A percentile compares a stretch with the other conserved stretches of the same genome.
Conservation (phyloP, 2,888 invertebrate genomes). For the Clepsis dumicolana region DNA sequence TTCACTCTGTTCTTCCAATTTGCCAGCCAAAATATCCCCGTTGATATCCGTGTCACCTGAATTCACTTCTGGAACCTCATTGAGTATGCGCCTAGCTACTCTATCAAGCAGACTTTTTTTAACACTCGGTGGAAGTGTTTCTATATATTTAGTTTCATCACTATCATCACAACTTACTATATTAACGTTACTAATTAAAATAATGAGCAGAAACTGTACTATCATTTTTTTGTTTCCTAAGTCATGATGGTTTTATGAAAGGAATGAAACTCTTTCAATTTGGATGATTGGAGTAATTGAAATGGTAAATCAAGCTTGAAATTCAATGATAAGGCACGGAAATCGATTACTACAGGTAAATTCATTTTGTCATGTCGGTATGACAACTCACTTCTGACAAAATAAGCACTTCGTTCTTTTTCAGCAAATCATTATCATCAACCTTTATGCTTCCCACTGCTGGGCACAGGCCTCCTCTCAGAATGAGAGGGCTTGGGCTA, state of each 20-base stretch:
- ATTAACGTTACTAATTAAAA: slow-evolving; percentile 41
- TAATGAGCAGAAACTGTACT: slow-evolving; percentile 50
- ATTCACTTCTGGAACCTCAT: slow-evolving; percentile 57
- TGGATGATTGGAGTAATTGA: neutral
- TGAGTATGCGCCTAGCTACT: slow-evolving; percentile 68
- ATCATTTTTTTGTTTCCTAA: slow-evolving; percentile 54
- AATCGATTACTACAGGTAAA: slow-evolving; percentile 17
- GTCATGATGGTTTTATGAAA: slow-evolving; percentile 42
- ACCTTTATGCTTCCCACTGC: too few relatives aligned
- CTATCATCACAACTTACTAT: slow-evolving; percentile 50
- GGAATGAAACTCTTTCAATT: neutral
- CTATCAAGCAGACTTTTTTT: slow-evolving; percentile 68
- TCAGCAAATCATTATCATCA: too few relatives aligned
- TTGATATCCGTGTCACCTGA: slow-evolving; percentile 49
- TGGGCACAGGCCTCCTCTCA: too few relatives aligned
- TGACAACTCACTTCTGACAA: too few relatives aligned
- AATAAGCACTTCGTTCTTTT: too few relatives aligned
- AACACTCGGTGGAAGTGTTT: slow-evolving; percentile 68
- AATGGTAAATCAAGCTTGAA: slow-evolving; percentile 32
- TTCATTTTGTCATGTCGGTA: neutral
- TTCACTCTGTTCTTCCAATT: slow-evolving; percentile 60
- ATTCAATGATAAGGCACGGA: slow-evolving; percentile 31
- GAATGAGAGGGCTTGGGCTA: too few relatives aligned
- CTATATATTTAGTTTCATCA: slow-evolving; percentile 67
- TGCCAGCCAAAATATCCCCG: slow-evolving; percentile 59